phyloP scores from a whole-genome alignment of 2,888 invertebrate genomes.

The Andrena flavipes region DNA sequence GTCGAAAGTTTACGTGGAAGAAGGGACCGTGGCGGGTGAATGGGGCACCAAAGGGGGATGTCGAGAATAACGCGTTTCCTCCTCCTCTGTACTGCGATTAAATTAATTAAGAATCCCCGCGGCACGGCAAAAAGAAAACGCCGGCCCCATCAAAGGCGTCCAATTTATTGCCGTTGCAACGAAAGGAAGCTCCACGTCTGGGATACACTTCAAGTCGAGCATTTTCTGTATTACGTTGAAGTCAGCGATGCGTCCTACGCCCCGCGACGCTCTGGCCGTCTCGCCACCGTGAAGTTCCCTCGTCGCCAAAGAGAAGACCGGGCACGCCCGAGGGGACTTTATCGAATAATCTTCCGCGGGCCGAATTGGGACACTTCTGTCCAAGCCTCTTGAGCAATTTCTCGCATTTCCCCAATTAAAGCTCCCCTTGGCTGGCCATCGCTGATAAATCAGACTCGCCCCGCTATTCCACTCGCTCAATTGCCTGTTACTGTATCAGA shows the following conservation, averaged over 20 bases:
- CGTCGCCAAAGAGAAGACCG: slow-evolving; percentile 12
- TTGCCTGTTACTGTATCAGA: background rate
- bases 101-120: slow-evolving; percentile 36
- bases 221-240: slow-evolving; percentile 12
- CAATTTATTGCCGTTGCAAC: slow-evolving; percentile 9
- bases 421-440: background rate
- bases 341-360: slow-evolving; percentile 23
- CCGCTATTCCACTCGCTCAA: background rate
- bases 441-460: background rate
- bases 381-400: slow-evolving; percentile 7
- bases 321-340: slow-evolving; percentile 9
- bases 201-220: slow-evolving; percentile 7
- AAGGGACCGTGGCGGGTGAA: background rate
- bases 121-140: slow-evolving; percentile 8
- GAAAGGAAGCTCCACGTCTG: slow-evolving; percentile 8
- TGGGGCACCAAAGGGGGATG: slow-evolving; percentile 2
- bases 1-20: background rate
- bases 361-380: slow-evolving; percentile 6
- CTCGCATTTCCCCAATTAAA: slow-evolving; percentile 33
- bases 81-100: slow-evolving; percentile 13
- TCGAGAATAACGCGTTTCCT: slow-evolving; percentile 23
- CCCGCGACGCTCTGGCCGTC: background rate
- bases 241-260: slow-evolving; percentile 14
- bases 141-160: background rate
- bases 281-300: slow-evolving; percentile 17